Conservation (phyloP, 2,797 vertebrate species). For the Cetoscarus ocellatus region DNA sequence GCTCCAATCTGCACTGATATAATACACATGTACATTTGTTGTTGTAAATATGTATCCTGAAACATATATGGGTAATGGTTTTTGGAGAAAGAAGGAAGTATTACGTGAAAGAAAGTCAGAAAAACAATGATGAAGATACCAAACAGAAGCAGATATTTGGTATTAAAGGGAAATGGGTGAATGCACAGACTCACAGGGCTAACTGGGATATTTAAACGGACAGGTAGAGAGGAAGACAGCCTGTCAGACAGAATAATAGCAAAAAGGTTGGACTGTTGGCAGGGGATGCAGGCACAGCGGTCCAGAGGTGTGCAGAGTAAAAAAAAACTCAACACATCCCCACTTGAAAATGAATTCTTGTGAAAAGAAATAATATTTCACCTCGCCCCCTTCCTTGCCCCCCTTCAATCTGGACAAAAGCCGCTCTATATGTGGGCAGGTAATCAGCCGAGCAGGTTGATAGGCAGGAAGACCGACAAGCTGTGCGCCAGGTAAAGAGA, state of each 20-base stretch:
- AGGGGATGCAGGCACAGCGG: slow-evolving; percentile 22
- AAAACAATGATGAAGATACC: slow-evolving; percentile 31
- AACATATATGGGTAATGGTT: background rate
- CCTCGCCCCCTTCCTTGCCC: slow-evolving; percentile 36
- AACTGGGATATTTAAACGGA: slow-evolving; percentile 54
- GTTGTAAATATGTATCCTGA: background rate
- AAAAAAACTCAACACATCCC: slow-evolving; percentile 41
- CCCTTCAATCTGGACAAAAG: slow-evolving; percentile 68
- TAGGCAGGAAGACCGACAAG: slow-evolving; percentile 69
- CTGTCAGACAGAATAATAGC: slow-evolving; percentile 48
- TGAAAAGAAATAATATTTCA: slow-evolving; percentile 65
- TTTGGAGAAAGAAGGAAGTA: background rate
- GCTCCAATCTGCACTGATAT: too few relatives aligned
- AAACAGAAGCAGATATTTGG: slow-evolving; percentile 15
- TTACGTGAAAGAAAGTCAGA: slow-evolving; percentile 7
- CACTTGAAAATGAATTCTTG: slow-evolving; percentile 48
- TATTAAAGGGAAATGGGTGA: slow-evolving; percentile 15
- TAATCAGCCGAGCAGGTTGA: slow-evolving; percentile 71
- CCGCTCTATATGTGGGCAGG: slow-evolving; percentile 69
- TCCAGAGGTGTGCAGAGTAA: slow-evolving; percentile 25
- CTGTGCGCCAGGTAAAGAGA: slow-evolving; percentile 71
- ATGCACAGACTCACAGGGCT: slow-evolving; percentile 39
- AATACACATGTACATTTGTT: too few relatives aligned
- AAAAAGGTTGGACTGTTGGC: slow-evolving; percentile 42
- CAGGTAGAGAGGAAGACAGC: slow-evolving; percentile 44